Percentiles rank a stretch among this genome's conserved stretches.
These are phyloP conservation scores for Paradoxurus hermaphroditus DNA, from an alignment of 2,113 vertebrate species.

Conservation along the genomic window DNA sequence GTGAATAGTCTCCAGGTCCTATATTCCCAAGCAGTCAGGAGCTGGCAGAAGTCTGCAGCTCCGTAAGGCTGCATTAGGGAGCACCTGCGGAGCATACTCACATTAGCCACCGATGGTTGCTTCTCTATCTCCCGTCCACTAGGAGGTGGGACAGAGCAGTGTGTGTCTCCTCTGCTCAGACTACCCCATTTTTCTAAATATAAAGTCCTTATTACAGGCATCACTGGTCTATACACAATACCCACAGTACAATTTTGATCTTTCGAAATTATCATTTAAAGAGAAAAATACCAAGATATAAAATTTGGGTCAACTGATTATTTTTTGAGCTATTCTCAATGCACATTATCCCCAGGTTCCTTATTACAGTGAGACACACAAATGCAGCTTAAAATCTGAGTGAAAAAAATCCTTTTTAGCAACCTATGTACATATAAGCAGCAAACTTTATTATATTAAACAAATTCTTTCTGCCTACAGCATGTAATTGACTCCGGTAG, in stretches of 20 bases:
- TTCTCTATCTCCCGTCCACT: neutral
- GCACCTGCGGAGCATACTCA: neutral
- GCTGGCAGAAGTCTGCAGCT: neutral
- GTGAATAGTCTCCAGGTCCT: neutral
- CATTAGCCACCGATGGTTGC: no score
- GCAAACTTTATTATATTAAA: conserved; percentile 86
- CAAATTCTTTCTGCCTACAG: conserved; percentile 83
- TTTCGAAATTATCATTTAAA: conserved; percentile 85
- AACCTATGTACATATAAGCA: conserved; percentile 88
- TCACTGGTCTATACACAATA: conserved; percentile 85
- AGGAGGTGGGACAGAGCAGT: neutral
- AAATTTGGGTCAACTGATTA: conserved; percentile 83
- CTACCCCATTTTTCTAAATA: conserved; percentile 40
- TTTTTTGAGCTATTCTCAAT: conserved; percentile 81
- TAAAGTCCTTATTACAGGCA: conserved; percentile 88
- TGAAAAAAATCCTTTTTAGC: conserved; percentile 88
- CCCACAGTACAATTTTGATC: conserved; percentile 86
- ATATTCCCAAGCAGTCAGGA: neutral
- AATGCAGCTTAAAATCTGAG: conserved; percentile 87
- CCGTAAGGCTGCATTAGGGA: neutral
- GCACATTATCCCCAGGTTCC: conserved; percentile 80
- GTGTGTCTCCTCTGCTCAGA: neutral
- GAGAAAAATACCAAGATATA: conserved; percentile 85
- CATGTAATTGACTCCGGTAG: conserved; percentile 32
- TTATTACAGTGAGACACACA: conserved; percentile 86